These are phyloP conservation scores for Glomeris marginata DNA, from an alignment of 2,888 invertebrate species.

Conservation along the genomic window DNA sequence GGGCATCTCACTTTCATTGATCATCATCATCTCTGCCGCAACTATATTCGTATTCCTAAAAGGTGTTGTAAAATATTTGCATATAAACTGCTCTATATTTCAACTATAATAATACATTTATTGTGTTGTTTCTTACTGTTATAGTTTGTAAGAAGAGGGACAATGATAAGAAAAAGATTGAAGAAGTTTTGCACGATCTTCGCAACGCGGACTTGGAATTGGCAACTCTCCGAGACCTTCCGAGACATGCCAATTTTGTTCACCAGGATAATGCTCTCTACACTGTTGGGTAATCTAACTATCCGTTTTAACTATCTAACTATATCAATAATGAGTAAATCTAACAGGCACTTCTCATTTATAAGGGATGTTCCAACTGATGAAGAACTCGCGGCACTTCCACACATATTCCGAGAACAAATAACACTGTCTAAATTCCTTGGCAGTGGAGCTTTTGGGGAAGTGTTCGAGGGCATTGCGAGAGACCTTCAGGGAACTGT, in stretches of 20 bases:
- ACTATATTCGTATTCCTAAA: conserved; percentile 35
- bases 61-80: too few relatives aligned
- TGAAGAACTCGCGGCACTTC: conserved; percentile 60
- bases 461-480: conserved; percentile 86
- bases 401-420: conserved; percentile 72
- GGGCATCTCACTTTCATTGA: conserved; percentile 16
- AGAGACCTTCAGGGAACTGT: conserved; percentile 44
- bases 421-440: conserved; percentile 75
- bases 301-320: background rate
- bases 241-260: conserved; percentile 51
- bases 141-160: conserved; percentile 36
- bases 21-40: conserved; percentile 19
- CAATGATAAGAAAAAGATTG: conserved; percentile 52
- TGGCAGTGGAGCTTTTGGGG: conserved; percentile 93
- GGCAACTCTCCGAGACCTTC: conserved; percentile 69
- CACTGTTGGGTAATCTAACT: conserved; percentile 29
- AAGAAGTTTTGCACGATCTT: conserved; percentile 38
- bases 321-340: background rate
- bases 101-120: too few relatives aligned
- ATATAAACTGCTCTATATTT: too few relatives aligned
- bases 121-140: conserved; percentile 42
- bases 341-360: too few relatives aligned
- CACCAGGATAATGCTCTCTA: conserved; percentile 76
- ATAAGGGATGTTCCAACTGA: conserved; percentile 42
- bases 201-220: conserved; percentile 52